A percentile compares a stretch with the other conserved stretches of the same genome.
Evolutionary conservation across 2,888 invertebrate genomes (phyloP).

Genomic region (Tolmerus cingulatus): DNA sequence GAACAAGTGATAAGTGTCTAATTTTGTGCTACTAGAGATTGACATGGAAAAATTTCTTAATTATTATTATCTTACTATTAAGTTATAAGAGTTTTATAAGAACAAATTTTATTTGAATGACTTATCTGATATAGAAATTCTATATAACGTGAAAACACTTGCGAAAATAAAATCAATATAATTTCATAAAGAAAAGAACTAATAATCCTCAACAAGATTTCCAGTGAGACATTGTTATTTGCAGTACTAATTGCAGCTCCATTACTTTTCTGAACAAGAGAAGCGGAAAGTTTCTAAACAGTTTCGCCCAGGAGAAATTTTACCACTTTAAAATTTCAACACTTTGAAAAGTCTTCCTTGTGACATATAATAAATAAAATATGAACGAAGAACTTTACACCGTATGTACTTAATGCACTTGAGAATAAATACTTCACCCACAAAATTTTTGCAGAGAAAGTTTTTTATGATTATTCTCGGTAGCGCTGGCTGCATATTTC

Average conservation of each 20-base stretch:
- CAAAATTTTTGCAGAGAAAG: conserved; percentile 1
- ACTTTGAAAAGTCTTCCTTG: not conserved
- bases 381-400: not conserved
- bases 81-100: too few relatives aligned
- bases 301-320: not conserved
- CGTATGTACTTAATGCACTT: not conserved
- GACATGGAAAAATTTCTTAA: too few relatives aligned
- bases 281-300: not conserved
- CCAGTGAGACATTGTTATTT: not conserved
- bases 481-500: not conserved
- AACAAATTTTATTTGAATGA: not conserved
- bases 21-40: too few relatives aligned
- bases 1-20: too few relatives aligned
- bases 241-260: not conserved
- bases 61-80: too few relatives aligned
- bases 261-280: not conserved
- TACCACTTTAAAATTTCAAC: not conserved
- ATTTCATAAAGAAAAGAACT: not conserved
- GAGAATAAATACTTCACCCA: conserved; percentile 16
- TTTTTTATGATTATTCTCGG: conserved; percentile 8
- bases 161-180: not conserved
- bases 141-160: not conserved
- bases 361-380: not conserved
- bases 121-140: not conserved
- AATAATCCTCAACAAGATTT: not conserved